Percentiles rank a stretch among this genome's conserved stretches.
These are phyloP conservation scores for Heteromormyrus szaboi DNA, from an alignment of 2,797 vertebrate species.

Conservation along the genomic window DNA sequence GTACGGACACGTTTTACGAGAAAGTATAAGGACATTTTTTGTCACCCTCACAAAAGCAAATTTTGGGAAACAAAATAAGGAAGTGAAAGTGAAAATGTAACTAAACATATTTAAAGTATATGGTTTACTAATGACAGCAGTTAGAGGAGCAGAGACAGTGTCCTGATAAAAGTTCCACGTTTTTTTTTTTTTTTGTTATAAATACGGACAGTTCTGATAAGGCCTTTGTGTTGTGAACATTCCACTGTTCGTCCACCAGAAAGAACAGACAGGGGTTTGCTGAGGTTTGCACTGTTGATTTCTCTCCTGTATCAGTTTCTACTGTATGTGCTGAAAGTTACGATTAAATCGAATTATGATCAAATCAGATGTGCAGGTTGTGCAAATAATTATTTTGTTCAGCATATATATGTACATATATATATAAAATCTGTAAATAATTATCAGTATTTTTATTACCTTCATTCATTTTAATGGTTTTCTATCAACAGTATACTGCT, in stretches of 20 bases:
- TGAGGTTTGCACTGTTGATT: conserved; percentile 87
- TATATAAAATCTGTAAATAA: conserved; percentile 75
- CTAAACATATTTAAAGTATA: conserved; percentile 1
- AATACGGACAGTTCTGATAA: conserved; percentile 46
- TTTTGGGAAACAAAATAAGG: conserved; percentile 31
- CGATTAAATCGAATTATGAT: conserved; percentile 48
- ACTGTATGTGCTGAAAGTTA: conserved; percentile 57
- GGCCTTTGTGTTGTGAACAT: conserved; percentile 71
- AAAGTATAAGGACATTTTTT: conserved; percentile 13
- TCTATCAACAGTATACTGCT: conserved; percentile 49
- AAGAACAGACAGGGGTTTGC: conserved; percentile 65
- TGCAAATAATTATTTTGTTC: conserved; percentile 43
- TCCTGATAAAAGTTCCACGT: conserved; percentile 16
- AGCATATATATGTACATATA: conserved; percentile 18
- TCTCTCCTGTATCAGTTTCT: conserved; percentile 59
- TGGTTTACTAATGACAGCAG: not conserved
- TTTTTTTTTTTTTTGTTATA: conserved; percentile 21
- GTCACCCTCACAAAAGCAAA: conserved; percentile 20
- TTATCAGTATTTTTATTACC: conserved; percentile 69
- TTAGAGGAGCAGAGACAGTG: not conserved
- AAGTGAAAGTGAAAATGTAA: conserved; percentile 21
- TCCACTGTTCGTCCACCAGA: conserved; percentile 66
- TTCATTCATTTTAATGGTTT: conserved; percentile 60
- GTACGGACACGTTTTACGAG: conserved; percentile 43
- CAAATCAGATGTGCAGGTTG: conserved; percentile 46